Conservation (phyloP, 2,797 vertebrate genomes). For the Enteromius radiatus region DNA sequence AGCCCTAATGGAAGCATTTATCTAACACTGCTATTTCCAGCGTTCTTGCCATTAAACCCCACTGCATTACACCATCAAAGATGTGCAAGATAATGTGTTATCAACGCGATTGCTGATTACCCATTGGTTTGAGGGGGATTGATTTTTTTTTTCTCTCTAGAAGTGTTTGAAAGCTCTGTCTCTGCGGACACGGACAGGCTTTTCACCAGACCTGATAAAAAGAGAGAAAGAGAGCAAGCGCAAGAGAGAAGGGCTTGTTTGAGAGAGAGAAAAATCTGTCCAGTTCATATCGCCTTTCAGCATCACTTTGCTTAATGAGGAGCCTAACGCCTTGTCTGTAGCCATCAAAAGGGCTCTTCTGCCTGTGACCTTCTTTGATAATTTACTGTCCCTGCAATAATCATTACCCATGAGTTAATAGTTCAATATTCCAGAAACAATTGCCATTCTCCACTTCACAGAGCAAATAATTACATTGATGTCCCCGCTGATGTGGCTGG, state of each 20-base stretch:
- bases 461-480: constrained; percentile 64
- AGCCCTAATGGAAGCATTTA: constrained; percentile 45
- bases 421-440: constrained; percentile 64
- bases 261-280: constrained; percentile 26
- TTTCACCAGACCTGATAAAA: constrained; percentile 7
- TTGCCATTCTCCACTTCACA: constrained; percentile 64
- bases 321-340: constrained; percentile 38
- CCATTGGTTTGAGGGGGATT: constrained; percentile 51
- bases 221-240: neutral
- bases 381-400: constrained; percentile 57
- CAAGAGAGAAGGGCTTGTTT: constrained; percentile 5
- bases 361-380: constrained; percentile 41
- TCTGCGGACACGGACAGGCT: constrained; percentile 34
- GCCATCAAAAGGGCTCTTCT: constrained; percentile 48
- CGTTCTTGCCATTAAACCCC: constrained; percentile 45
- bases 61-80: constrained; percentile 57
- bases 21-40: constrained; percentile 42
- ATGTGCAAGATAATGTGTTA: constrained; percentile 58
- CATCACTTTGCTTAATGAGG: constrained; percentile 50
- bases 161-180: constrained; percentile 48
- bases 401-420: constrained; percentile 59
- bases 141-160: constrained; percentile 50
- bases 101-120: constrained; percentile 53
- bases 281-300: constrained; percentile 30
- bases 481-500: constrained; percentile 53